These are phyloP conservation scores for Eumerus sabulonum DNA, from an alignment of 2,888 invertebrate species.

Conservation along the genomic window DNA sequence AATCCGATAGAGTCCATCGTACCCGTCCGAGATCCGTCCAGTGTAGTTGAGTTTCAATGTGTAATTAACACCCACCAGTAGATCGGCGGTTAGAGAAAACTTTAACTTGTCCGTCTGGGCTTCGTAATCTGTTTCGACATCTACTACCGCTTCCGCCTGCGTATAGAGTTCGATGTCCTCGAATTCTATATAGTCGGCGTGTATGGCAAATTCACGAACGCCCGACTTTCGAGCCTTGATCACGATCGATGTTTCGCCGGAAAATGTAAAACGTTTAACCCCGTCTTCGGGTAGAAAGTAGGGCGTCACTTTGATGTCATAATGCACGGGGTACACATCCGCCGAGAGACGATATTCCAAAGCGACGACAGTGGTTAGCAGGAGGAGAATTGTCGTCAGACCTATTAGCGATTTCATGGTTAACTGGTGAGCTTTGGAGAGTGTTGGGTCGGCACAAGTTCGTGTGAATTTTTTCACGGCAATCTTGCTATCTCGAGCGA, in stretches of 20 bases:
- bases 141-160: slow-evolving; percentile 13
- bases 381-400: neutral
- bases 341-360: slow-evolving; percentile 73
- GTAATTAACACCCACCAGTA: slow-evolving; percentile 77
- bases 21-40: slow-evolving; percentile 79
- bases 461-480: too few relatives aligned
- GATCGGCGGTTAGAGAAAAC: slow-evolving; percentile 76
- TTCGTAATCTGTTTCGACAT: slow-evolving; percentile 69
- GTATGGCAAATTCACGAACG: slow-evolving; percentile 79
- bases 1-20: slow-evolving; percentile 73
- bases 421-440: too few relatives aligned
- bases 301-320: slow-evolving; percentile 80
- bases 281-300: slow-evolving; percentile 74
- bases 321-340: slow-evolving; percentile 80
- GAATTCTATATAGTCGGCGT: slow-evolving; percentile 75
- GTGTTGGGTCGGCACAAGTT: too few relatives aligned
- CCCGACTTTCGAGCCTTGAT: slow-evolving; percentile 78
- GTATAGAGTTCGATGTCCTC: slow-evolving; percentile 40
- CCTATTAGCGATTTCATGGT: slow-evolving; percentile 16
- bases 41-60: slow-evolving; percentile 79
- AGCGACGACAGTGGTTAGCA: neutral
- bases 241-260: slow-evolving; percentile 78
- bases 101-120: slow-evolving; percentile 78
- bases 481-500: too few relatives aligned
- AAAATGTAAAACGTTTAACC: slow-evolving; percentile 71